phyloP scores from a whole-genome alignment of 2,113 vertebrate genomes.

The Eonycteris spelaea region DNA sequence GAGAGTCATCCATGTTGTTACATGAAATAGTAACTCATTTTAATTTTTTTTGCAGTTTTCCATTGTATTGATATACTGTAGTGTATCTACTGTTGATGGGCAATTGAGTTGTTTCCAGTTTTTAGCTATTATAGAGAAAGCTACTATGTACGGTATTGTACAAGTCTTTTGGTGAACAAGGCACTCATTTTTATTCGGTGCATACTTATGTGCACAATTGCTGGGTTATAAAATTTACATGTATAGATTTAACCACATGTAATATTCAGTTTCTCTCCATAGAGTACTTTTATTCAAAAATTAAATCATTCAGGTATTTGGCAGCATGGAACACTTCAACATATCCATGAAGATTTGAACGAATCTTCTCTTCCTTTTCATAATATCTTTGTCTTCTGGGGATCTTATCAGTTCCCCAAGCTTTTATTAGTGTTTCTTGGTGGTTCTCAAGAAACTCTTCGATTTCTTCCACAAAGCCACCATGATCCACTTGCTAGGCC shows the following conservation, averaged over 20 bases:
- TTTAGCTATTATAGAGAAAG: not conserved
- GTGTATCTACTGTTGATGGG: not conserved
- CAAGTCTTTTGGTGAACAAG: not conserved
- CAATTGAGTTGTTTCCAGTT: not conserved
- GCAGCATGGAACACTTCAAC: not conserved
- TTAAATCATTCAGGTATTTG: constrained; percentile 18
- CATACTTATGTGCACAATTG: not conserved
- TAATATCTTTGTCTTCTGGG: not conserved
- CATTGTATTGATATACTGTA: not conserved
- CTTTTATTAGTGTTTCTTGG: not conserved
- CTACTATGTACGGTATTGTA: not conserved
- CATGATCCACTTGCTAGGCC: not conserved
- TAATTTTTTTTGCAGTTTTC: not conserved
- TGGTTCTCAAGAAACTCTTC: not conserved
- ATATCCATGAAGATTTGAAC: not conserved
- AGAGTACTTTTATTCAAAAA: not conserved
- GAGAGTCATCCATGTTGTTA: not conserved
- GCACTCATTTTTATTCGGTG: not conserved
- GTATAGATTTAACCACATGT: not conserved
- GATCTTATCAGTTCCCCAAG: not conserved
- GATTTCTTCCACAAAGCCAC: not conserved
- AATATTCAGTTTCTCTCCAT: not conserved
- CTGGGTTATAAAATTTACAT: not conserved
- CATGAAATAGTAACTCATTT: not conserved
- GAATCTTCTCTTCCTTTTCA: not conserved